These are phyloP conservation scores for Neodiprion pinetum DNA, from an alignment of 1,140 invertebrate genomes.

Conservation along the genomic window DNA sequence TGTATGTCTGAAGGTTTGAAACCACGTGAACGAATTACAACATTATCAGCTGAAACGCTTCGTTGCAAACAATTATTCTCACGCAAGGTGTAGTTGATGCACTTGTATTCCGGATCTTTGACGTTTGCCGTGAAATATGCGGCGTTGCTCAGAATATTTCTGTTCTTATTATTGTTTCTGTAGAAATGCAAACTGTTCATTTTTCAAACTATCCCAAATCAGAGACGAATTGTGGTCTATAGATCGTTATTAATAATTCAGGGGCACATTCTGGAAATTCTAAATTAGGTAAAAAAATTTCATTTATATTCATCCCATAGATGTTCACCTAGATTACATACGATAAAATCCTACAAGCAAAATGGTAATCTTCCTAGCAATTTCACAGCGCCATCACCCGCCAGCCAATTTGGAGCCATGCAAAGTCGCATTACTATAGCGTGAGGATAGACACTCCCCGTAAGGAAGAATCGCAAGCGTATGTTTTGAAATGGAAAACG, in stretches of 20 bases:
- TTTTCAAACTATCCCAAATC: slow-evolving; percentile 11
- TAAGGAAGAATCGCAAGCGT: too few relatives aligned
- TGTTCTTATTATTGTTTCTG: slow-evolving; percentile 37
- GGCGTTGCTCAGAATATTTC: slow-evolving; percentile 40
- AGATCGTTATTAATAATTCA: not conserved
- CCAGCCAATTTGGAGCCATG: too few relatives aligned
- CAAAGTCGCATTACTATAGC: too few relatives aligned
- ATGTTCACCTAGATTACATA: too few relatives aligned
- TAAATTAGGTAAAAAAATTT: not conserved
- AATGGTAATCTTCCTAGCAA: too few relatives aligned
- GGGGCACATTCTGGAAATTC: slow-evolving; percentile 12
- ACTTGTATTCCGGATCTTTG: slow-evolving; percentile 46
- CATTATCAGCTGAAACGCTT: slow-evolving; percentile 58
- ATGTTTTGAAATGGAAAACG: too few relatives aligned
- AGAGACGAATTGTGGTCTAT: slow-evolving; percentile 11
- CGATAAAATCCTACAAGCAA: too few relatives aligned
- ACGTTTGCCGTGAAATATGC: slow-evolving; percentile 30
- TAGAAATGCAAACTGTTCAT: slow-evolving; percentile 25
- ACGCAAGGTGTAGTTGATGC: slow-evolving; percentile 37
- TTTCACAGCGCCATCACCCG: too few relatives aligned
- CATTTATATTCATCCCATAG: too few relatives aligned
- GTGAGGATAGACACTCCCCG: too few relatives aligned
- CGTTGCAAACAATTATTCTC: slow-evolving; percentile 45
- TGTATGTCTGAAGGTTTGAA: slow-evolving; percentile 85
- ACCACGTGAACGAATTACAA: slow-evolving; percentile 68